phyloP scores from a whole-genome alignment of 2,113 vertebrate genomes.

The Tor tambroides region DNA sequence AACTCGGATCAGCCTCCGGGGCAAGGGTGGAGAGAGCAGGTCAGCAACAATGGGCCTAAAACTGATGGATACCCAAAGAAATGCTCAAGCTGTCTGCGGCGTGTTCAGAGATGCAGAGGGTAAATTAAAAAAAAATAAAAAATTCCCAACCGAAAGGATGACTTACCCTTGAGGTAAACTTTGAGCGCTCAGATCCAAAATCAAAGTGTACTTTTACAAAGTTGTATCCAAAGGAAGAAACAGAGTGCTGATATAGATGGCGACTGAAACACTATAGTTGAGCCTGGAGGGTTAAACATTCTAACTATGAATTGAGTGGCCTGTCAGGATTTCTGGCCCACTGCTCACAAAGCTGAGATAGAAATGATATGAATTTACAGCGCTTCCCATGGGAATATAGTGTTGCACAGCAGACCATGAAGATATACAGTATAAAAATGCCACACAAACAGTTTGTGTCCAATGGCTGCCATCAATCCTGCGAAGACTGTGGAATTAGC shows the following conservation, averaged over 20 bases:
- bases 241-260: not conserved
- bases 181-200: not conserved
- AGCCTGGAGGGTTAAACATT: conserved; percentile 51
- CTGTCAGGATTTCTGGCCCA: conserved; percentile 51
- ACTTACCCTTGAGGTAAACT: not conserved
- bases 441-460: conserved; percentile 55
- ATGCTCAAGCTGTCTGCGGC: not conserved
- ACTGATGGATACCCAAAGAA: conserved; percentile 43
- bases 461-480: conserved; percentile 50
- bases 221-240: not conserved
- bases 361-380: conserved; percentile 54
- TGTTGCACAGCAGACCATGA: conserved; percentile 54
- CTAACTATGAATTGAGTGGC: conserved; percentile 45
- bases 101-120: not conserved
- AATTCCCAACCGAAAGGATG: not conserved
- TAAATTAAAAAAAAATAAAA: not conserved
- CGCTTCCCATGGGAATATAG: conserved; percentile 52
- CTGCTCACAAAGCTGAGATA: conserved; percentile 50
- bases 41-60: conserved; percentile 31
- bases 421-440: conserved; percentile 57
- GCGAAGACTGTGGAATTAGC: conserved; percentile 43
- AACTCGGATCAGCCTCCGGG: conserved; percentile 49
- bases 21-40: conserved; percentile 26
- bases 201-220: not conserved
- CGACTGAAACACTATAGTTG: conserved; percentile 23